Evolutionary conservation across 1,140 invertebrate species (phyloP).

Genomic region (Papilio dardanus): DNA sequence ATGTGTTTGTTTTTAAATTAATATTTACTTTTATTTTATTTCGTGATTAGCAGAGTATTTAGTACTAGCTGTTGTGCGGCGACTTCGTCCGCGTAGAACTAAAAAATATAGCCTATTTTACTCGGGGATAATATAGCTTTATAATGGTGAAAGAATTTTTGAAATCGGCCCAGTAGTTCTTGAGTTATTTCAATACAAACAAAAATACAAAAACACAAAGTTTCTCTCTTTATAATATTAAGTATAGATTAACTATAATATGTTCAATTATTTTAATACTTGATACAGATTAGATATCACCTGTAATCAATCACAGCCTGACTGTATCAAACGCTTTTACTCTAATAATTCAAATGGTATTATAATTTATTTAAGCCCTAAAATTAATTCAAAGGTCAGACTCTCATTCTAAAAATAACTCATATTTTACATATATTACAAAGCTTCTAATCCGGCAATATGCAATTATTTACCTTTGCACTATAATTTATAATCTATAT

Average conservation of each 20-base stretch:
- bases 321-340: neutral
- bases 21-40: neutral
- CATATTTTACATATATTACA: neutral
- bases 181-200: too few relatives aligned
- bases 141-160: too few relatives aligned
- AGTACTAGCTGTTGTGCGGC: too few relatives aligned
- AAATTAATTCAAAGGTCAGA: neutral
- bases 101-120: too few relatives aligned
- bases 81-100: too few relatives aligned
- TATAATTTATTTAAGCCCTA: neutral
- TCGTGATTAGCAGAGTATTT: neutral
- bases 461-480: neutral
- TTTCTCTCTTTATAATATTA: too few relatives aligned
- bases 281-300: neutral
- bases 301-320: neutral
- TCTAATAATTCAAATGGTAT: neutral
- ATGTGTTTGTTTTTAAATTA: neutral
- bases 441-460: neutral
- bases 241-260: neutral
- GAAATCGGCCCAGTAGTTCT: too few relatives aligned
- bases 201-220: too few relatives aligned
- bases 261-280: neutral
- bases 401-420: neutral
- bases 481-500: too few relatives aligned
- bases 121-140: too few relatives aligned